Evolutionary conservation across 2,113 vertebrate genomes (phyloP).

Genomic region (Centrocercus urophasianus): DNA sequence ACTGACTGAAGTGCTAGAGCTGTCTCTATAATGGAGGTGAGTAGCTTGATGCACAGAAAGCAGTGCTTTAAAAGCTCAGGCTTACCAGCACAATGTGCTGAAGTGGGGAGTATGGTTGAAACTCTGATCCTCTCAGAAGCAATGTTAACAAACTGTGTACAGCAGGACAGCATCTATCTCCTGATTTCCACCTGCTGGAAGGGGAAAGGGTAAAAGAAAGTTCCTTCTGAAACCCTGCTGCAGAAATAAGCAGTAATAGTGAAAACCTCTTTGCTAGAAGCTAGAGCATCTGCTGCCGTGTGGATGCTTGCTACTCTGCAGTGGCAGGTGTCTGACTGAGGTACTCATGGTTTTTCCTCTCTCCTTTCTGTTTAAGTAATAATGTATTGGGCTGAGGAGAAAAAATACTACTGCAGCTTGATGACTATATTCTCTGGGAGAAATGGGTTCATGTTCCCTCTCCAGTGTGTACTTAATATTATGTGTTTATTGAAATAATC

Average conservation of each 20-base stretch:
- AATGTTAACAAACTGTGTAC: neutral
- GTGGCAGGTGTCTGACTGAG: neutral
- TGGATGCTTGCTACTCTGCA: neutral
- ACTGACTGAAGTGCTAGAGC: neutral
- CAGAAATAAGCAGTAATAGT: neutral
- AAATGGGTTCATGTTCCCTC: neutral
- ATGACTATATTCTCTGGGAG: slow-evolving; percentile 1
- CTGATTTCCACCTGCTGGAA: neutral
- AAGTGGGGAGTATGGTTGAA: neutral
- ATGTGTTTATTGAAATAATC: neutral
- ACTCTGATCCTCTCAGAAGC: neutral
- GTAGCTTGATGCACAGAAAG: neutral
- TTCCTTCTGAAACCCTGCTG: neutral
- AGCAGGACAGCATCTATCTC: neutral
- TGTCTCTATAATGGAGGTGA: neutral
- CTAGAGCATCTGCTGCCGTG: neutral
- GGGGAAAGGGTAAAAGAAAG: neutral
- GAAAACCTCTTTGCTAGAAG: neutral
- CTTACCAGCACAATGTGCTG: neutral
- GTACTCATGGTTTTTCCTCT: neutral
- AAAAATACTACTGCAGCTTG: neutral
- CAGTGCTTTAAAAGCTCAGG: neutral
- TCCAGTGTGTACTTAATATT: neutral
- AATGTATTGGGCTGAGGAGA: neutral
- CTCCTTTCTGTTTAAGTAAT: neutral